Evolutionary conservation across 2,888 invertebrate species (phyloP).

Genomic region (Stenodera caucasica): DNA sequence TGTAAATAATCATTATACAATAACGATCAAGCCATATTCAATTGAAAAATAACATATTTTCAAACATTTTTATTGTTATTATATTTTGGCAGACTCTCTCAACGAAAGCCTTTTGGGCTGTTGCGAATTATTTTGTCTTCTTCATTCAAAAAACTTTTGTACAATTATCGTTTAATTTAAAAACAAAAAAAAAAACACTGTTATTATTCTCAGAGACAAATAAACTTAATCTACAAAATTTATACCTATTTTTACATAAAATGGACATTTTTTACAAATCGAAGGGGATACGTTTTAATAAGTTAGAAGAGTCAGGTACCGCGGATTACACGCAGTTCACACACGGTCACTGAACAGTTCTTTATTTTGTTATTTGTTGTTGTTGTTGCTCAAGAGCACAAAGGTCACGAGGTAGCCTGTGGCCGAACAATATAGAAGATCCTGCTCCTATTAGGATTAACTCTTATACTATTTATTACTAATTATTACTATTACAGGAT

Average conservation of each 20-base stretch:
- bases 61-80: constrained; percentile 11
- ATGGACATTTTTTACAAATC: constrained; percentile 58
- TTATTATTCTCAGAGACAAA: constrained; percentile 43
- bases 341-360: constrained; percentile 47
- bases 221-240: constrained; percentile 55
- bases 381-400: constrained; percentile 31
- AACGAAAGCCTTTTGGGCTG: constrained; percentile 28
- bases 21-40: constrained; percentile 33
- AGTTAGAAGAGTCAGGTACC: constrained; percentile 52
- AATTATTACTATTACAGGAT: background rate
- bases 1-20: constrained; percentile 37
- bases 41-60: constrained; percentile 18
- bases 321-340: constrained; percentile 45
- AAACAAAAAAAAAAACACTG: constrained; percentile 33
- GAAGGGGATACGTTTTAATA: constrained; percentile 56
- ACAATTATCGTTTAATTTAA: constrained; percentile 35
- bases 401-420: constrained; percentile 49
- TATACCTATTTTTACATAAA: constrained; percentile 59
- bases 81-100: constrained; percentile 23
- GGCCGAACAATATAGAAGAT: constrained; percentile 35
- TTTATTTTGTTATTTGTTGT: constrained; percentile 27
- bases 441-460: constrained; percentile 19
- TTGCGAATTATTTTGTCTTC: constrained; percentile 8
- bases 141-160: constrained; percentile 40
- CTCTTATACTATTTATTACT: constrained; percentile 1